Percentiles rank a stretch among this genome's conserved stretches.
Conservation (phyloP, 2,797 vertebrate species). For the Gymnothorax reevesii region DNA sequence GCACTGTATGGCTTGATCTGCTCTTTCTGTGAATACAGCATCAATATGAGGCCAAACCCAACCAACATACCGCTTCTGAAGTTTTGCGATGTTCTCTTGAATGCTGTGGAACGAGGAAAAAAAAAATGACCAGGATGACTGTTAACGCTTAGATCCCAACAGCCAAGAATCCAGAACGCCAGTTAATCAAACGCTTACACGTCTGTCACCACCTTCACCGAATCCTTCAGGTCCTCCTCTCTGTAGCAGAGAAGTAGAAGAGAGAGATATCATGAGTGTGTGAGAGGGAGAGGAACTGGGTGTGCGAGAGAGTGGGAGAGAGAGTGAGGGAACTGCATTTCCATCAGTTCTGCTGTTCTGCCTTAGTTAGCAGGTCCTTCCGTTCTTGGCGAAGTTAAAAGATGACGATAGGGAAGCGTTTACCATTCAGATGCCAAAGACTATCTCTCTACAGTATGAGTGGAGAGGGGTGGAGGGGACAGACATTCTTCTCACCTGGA, state of each 20-base stretch:
- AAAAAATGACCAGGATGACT: background rate
- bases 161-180: background rate
- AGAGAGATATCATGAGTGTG: background rate
- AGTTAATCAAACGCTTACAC: constrained; percentile 61
- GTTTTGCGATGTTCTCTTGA: constrained; percentile 70
- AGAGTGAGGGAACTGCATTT: constrained; percentile 24
- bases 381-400: too few relatives aligned
- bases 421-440: too few relatives aligned
- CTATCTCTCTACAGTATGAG: background rate
- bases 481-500: constrained; percentile 56
- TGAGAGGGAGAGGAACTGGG: constrained; percentile 21
- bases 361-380: too few relatives aligned
- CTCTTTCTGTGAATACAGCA: background rate
- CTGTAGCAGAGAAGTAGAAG: constrained; percentile 53
- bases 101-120: constrained; percentile 58
- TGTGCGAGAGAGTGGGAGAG: constrained; percentile 37
- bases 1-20: too few relatives aligned
- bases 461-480: background rate
- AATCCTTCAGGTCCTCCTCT: constrained; percentile 65
- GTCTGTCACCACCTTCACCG: constrained; percentile 64
- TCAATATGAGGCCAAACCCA: background rate
- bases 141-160: background rate
- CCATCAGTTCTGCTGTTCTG: background rate
- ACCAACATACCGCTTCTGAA: constrained; percentile 67
- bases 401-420: too few relatives aligned